Conservation (phyloP, 2,113 vertebrate genomes). For the Rhodinocichla rosea region DNA sequence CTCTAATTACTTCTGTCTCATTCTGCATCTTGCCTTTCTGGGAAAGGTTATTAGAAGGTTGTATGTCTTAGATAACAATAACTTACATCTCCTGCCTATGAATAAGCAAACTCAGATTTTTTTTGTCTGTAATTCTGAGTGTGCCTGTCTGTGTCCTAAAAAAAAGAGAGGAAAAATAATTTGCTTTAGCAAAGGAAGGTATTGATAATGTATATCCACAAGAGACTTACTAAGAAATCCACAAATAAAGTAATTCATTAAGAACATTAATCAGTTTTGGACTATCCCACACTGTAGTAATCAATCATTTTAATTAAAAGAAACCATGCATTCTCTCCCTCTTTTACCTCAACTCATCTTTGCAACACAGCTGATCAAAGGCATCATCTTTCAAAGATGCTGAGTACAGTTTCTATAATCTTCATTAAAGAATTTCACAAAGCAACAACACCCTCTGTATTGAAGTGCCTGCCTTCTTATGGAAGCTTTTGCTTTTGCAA, state of each 20-base stretch:
- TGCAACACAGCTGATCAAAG: not conserved
- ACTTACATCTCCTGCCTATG: not conserved
- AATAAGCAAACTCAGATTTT: not conserved
- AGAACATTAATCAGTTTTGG: constrained; percentile 35
- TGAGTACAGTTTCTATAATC: not conserved
- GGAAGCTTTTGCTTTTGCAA: not conserved
- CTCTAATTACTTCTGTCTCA: not conserved
- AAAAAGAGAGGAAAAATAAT: constrained; percentile 5
- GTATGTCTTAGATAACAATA: not conserved
- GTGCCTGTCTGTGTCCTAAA: not conserved
- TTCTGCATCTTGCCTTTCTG: not conserved
- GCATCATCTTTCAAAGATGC: not conserved
- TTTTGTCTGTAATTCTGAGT: not conserved
- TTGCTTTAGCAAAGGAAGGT: constrained; percentile 4
- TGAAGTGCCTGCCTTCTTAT: not conserved
- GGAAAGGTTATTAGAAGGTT: constrained; percentile 17
- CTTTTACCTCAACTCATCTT: not conserved
- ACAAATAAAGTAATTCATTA: constrained; percentile 27
- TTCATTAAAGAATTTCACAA: not conserved
- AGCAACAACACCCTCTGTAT: not conserved
- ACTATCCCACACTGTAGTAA: not conserved
- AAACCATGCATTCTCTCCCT: not conserved
- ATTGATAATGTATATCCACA: not conserved
- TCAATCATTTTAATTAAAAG: constrained; percentile 60
- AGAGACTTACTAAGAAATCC: not conserved